phyloP scores from a whole-genome alignment of 2,888 invertebrate genomes.

The Tubulanus polymorphus region DNA sequence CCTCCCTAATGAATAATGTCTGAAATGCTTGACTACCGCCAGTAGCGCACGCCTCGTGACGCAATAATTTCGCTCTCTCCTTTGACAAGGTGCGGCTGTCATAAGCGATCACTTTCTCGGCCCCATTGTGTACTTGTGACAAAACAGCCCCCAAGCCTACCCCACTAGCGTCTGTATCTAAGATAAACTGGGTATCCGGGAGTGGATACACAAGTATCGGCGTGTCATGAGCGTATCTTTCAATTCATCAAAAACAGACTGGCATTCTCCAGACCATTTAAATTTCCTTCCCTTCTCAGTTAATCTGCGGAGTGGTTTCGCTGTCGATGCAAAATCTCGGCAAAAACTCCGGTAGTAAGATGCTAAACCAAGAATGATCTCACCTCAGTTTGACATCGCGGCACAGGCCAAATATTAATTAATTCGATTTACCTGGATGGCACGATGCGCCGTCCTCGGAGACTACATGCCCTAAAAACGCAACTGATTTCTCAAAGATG shows the following conservation, averaged over 20 bases:
- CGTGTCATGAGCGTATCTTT: slow-evolving; percentile 4
- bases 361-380: slow-evolving; percentile 10
- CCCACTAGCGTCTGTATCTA: slow-evolving; percentile 11
- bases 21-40: slow-evolving; percentile 11
- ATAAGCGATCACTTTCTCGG: slow-evolving; percentile 11
- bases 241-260: slow-evolving; percentile 6
- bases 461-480: slow-evolving; percentile 14
- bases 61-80: slow-evolving; percentile 12
- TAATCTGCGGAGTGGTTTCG: slow-evolving; percentile 8
- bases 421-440: slow-evolving; percentile 6
- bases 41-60: slow-evolving; percentile 11
- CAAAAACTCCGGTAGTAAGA: slow-evolving; percentile 15
- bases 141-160: slow-evolving; percentile 9
- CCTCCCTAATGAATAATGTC: slow-evolving; percentile 10
- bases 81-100: slow-evolving; percentile 11
- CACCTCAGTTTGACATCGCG: slow-evolving; percentile 8
- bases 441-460: slow-evolving; percentile 7
- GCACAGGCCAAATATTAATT: slow-evolving; percentile 11
- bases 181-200: neutral
- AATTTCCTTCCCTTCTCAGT: slow-evolving; percentile 7
- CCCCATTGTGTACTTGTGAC: slow-evolving; percentile 10
- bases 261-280: slow-evolving; percentile 5
- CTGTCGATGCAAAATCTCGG: slow-evolving; percentile 10
- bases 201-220: slow-evolving; percentile 13
- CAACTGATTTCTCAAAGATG: slow-evolving; percentile 5